phyloP scores from a whole-genome alignment of 35 echinoderm and acorn worm genomes.

The Patiria miniata region DNA sequence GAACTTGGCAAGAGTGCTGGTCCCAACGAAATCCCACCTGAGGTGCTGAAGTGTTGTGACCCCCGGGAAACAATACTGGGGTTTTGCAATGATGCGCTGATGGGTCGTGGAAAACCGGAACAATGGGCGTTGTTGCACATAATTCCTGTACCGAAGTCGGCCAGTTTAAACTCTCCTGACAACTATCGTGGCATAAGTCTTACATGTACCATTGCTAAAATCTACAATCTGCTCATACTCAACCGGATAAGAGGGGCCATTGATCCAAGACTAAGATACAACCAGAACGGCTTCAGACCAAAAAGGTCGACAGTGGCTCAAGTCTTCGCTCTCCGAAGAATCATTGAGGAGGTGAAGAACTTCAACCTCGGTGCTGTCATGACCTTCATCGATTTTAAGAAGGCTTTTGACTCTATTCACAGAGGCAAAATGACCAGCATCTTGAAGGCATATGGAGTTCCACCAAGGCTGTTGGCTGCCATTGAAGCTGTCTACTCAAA shows the following conservation, averaged over 20 bases:
- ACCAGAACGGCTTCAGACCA: slow-evolving; percentile 26
- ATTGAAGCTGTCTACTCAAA: too few species aligned
- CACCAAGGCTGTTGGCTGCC: too few species aligned
- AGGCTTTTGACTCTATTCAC: too few species aligned
- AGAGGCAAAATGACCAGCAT: too few species aligned
- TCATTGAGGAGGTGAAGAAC: slow-evolving; percentile 21
- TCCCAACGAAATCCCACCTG: background rate
- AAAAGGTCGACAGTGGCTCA: background rate
- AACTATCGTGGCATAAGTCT: slow-evolving; percentile 35
- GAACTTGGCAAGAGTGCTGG: background rate
- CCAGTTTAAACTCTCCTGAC: background rate
- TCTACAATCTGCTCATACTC: background rate
- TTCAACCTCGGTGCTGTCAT: slow-evolving; percentile 20
- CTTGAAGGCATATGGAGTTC: too few species aligned
- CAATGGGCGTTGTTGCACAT: background rate
- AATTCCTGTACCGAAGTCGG: slow-evolving; percentile 12
- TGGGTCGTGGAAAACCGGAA: background rate
- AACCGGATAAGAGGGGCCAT: slow-evolving; percentile 22
- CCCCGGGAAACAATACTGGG: background rate
- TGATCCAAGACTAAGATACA: background rate
- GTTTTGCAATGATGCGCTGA: background rate
- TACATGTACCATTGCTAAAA: background rate
- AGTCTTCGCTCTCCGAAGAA: background rate
- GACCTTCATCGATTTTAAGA: too few species aligned
- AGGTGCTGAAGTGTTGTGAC: background rate